A percentile compares a stretch with the other conserved stretches of the same genome.
phyloP scores from a whole-genome alignment of 2,113 vertebrate genomes.

The Mesoclemmys tuberculata region DNA sequence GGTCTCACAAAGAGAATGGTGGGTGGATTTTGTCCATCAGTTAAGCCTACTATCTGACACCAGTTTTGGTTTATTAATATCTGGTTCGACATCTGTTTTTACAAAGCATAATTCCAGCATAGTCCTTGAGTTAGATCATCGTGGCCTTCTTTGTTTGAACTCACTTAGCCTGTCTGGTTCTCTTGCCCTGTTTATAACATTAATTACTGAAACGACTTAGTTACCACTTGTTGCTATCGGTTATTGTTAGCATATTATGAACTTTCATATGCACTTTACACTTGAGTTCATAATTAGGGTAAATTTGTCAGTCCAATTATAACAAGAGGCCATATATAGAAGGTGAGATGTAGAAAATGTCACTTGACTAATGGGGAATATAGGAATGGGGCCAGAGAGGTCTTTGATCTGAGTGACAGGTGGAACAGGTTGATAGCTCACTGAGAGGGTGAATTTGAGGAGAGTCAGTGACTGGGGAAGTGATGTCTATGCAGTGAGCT shows the following conservation, averaged over 20 bases:
- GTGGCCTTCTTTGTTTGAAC: neutral
- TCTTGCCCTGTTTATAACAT: too few species aligned
- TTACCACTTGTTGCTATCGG: neutral
- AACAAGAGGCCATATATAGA: neutral
- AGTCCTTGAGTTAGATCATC: too few species aligned
- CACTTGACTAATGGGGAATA: neutral
- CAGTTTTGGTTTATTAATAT: too few species aligned
- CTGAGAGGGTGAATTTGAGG: neutral
- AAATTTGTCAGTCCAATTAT: neutral
- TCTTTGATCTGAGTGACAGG: neutral
- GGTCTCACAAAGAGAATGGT: too few species aligned
- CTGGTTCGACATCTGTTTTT: too few species aligned
- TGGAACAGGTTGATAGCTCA: neutral
- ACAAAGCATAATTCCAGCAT: too few species aligned
- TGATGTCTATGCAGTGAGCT: neutral
- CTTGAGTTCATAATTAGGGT: neutral
- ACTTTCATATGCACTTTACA: neutral
- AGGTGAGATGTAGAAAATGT: neutral
- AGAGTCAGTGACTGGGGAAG: neutral
- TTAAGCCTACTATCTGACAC: too few species aligned
- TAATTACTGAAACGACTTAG: too few species aligned
- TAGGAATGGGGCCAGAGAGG: neutral
- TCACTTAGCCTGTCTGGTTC: neutral
- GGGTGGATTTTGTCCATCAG: too few species aligned
- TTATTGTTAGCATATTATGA: neutral